phyloP scores from a whole-genome alignment of 2,888 invertebrate genomes.

The Pegoplata infirma region DNA sequence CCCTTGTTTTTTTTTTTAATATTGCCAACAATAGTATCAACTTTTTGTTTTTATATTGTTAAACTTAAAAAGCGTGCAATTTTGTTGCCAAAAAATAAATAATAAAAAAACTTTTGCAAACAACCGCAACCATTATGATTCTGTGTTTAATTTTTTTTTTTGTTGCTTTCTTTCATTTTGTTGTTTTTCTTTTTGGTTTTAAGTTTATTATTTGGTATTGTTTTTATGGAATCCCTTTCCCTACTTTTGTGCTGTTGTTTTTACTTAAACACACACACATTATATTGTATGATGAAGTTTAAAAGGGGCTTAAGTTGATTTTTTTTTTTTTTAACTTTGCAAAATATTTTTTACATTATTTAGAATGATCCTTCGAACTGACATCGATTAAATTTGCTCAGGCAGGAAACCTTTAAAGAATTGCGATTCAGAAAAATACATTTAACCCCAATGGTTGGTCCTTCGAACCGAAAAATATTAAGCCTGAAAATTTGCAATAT shows the following conservation, averaged over 20 bases:
- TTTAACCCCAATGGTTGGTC: too few relatives aligned
- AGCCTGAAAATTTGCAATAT: too few relatives aligned
- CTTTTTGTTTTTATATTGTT: constrained; percentile 29
- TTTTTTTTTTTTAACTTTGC: too few relatives aligned
- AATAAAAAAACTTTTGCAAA: constrained; percentile 24
- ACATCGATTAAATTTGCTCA: too few relatives aligned
- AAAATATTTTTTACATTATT: too few relatives aligned
- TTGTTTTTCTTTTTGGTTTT: constrained; percentile 13
- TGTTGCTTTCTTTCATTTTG: constrained; percentile 17
- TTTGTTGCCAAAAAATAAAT: constrained; percentile 32
- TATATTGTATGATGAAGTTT: not conserved
- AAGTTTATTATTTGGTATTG: constrained; percentile 49
- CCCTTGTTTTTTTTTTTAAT: constrained; percentile 8
- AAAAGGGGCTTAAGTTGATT: too few relatives aligned
- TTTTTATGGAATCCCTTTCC: constrained; percentile 39
- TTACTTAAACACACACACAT: not conserved
- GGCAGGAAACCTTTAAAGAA: too few relatives aligned
- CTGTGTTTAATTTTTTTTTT: constrained; percentile 26
- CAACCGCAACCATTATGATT: constrained; percentile 43
- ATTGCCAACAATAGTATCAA: constrained; percentile 38
- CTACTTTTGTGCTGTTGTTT: constrained; percentile 15
- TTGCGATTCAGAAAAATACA: too few relatives aligned
- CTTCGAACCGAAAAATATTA: too few relatives aligned
- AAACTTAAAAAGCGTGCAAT: constrained; percentile 55
- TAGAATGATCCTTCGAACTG: too few relatives aligned